Percentiles rank a stretch among this genome's conserved stretches.
Evolutionary conservation across 2,888 invertebrate species (phyloP).

Genomic region (Brachypterus glaber): DNA sequence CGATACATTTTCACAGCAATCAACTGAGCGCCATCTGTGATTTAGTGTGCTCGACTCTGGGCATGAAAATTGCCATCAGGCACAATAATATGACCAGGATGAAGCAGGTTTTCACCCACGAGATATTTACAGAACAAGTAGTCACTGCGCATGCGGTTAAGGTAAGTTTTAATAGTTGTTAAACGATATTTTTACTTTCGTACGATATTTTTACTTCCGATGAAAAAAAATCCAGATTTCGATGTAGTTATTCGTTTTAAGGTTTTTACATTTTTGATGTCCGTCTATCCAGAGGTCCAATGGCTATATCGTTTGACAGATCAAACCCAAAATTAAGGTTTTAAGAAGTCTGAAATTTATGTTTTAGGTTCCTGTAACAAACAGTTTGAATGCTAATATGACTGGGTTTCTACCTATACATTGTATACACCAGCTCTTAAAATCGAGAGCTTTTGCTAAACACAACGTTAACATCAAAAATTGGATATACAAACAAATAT

Average conservation of each 20-base stretch:
- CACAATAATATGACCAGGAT: slow-evolving; percentile 80
- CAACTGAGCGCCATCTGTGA: slow-evolving; percentile 90
- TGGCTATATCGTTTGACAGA: no score
- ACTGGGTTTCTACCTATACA: slow-evolving; percentile 87
- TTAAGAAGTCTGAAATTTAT: no score
- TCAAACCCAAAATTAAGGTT: no score
- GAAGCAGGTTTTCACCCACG: slow-evolving; percentile 91
- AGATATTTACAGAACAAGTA: slow-evolving; percentile 94
- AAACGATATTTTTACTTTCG: no score
- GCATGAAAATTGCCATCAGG: slow-evolving; percentile 86
- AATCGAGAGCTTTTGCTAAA: slow-evolving; percentile 89
- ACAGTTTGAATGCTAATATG: slow-evolving; percentile 76
- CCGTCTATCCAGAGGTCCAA: no score
- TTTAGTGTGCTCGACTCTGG: slow-evolving; percentile 84
- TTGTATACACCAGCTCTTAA: slow-evolving; percentile 90
- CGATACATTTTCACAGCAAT: slow-evolving; percentile 94
- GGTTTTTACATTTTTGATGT: no score
- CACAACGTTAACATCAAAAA: slow-evolving; percentile 93
- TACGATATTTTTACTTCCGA: no score
- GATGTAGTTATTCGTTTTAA: no score
- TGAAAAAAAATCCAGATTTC: no score
- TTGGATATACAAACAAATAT: slow-evolving; percentile 94
- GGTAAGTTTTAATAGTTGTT: no score
- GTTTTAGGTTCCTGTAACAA: slow-evolving; percentile 94
- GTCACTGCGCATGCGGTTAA: slow-evolving; percentile 93